Evolutionary conservation across 1,140 invertebrate genomes (phyloP).

Genomic region (Temnothorax longispinosus): DNA sequence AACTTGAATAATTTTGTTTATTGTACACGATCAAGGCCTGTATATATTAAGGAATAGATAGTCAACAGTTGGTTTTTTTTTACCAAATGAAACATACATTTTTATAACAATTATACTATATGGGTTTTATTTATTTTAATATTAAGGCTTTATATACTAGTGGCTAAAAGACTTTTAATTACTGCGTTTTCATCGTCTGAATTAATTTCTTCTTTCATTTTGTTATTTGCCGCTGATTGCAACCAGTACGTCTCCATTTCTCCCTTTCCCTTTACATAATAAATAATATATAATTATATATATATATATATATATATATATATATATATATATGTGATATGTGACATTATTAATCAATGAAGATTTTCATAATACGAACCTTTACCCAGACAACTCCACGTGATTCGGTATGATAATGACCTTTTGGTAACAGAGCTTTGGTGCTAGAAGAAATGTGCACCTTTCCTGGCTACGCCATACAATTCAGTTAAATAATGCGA

Average conservation of each 20-base stretch:
- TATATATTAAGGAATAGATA: not conserved
- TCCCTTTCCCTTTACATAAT: conserved; percentile 91
- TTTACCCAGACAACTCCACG: conserved; percentile 91
- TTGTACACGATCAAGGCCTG: not conserved
- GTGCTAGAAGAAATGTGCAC: conserved; percentile 91
- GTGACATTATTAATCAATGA: not conserved
- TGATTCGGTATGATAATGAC: conserved; percentile 88
- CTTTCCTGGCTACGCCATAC: conserved; percentile 87
- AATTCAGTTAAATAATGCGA: not conserved
- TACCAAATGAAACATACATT: not conserved
- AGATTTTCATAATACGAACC: conserved; percentile 85
- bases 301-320: not conserved
- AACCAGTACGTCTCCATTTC: conserved; percentile 95
- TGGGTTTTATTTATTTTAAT: not conserved
- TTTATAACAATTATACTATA: conserved; percentile 5
- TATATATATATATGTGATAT: not conserved
- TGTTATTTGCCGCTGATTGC: conserved; percentile 81
- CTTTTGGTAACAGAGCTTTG: conserved; percentile 88
- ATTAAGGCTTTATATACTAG: conserved; percentile 59
- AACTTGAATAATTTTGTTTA: not conserved
- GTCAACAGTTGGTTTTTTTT: not conserved
- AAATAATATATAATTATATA: conserved; percentile 25
- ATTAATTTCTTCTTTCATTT: conserved; percentile 63
- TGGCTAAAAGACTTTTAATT: conserved; percentile 59
- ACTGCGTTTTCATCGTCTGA: conserved; percentile 28